A percentile compares a stretch with the other conserved stretches of the same genome.
phyloP scores from a whole-genome alignment of 2,888 invertebrate species.

The Flexamia atlantica region DNA sequence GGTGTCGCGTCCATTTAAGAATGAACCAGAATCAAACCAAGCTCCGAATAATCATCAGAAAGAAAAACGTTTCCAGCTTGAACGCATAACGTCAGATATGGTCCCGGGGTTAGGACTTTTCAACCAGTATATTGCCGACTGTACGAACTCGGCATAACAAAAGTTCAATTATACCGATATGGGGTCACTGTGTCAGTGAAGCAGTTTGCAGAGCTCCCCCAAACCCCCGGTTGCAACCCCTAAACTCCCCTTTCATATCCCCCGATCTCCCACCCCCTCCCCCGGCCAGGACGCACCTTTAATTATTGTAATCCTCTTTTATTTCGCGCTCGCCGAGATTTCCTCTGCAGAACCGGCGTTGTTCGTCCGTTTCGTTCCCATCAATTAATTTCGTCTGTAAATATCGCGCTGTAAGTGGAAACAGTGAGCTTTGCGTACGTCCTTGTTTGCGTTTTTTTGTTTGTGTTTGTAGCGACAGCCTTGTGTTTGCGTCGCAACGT shows the following conservation, averaged over 20 bases:
- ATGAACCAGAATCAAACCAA: too few species aligned
- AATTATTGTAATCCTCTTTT: conserved; percentile 59
- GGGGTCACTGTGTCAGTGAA: conserved; percentile 25
- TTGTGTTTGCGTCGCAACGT: not conserved
- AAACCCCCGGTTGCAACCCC: not conserved
- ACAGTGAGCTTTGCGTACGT: not conserved
- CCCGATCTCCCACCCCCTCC: not conserved
- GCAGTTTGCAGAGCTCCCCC: not conserved
- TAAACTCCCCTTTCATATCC: not conserved
- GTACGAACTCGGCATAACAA: not conserved
- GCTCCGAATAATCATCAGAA: too few species aligned
- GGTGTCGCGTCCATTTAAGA: too few species aligned
- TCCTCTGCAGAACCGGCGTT: conserved; percentile 10
- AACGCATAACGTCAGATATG: too few species aligned
- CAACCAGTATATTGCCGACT: not conserved
- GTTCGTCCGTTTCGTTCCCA: conserved; percentile 18
- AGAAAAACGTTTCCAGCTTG: too few species aligned
- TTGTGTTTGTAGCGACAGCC: not conserved
- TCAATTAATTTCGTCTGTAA: conserved; percentile 39
- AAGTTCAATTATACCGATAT: not conserved
- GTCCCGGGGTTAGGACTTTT: too few species aligned
- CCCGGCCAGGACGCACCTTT: conserved; percentile 35
- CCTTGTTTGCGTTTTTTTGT: conserved; percentile 15
- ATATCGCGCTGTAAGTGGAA: conserved; percentile 10
- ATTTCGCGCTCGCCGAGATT: conserved; percentile 19